Base-by-base conservation (phyloP, 2,113 vertebrate genomes). In the Hylia prasina region DNA sequence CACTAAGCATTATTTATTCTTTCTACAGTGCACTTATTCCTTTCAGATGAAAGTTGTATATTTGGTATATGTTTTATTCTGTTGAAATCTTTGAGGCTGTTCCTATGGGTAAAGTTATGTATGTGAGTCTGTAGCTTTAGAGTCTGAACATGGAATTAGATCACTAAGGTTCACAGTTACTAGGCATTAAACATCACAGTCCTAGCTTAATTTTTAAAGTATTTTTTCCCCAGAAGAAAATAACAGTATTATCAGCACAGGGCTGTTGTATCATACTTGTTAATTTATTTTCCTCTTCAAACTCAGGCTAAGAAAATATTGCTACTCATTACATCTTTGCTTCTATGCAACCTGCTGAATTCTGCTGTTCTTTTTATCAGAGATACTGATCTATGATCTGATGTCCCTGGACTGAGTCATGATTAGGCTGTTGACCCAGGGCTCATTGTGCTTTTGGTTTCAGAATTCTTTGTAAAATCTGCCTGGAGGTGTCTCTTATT, bases 401-500 rank as follows among this genome's bases (percentile, higher is more conserved):
- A 72, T 87, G 51, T 89, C 79, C 88, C 76, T 86, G 89, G 64
- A 53, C 79, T 87, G 76, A 81, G 51, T 71, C 37, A 58, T 35
- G 64, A 54, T 95, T 90, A 90, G 85, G 85, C 79, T 92, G 35
- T 75, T 95, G 85, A 81, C 71, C 60, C n/a, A 33, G 37, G 23
- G 79, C 60, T 89, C 60, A 81, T 39, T 87, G 79, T 90, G 31
- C 47, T 95, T 86, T 30, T 92, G 71, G 22, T 70, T 88, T 90
- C 69, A 57, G n/a, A 90, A 80, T 73, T 90, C 63, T 94, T 93
- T 94, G 35, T 66, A 83, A 88, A 78, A 68, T 64, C 53, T 93
- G 25, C 85, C 68, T 86, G 65, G 51, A 84, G 88, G 51, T 53
- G 61, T 90, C 40, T 87, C 16, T 31, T 60, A 31, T 58, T 89